A percentile compares a stretch with the other conserved stretches of the same genome.
These are phyloP conservation scores for Menidia beryllina DNA, from an alignment of 2,113 vertebrate species.

Conservation along the genomic window DNA sequence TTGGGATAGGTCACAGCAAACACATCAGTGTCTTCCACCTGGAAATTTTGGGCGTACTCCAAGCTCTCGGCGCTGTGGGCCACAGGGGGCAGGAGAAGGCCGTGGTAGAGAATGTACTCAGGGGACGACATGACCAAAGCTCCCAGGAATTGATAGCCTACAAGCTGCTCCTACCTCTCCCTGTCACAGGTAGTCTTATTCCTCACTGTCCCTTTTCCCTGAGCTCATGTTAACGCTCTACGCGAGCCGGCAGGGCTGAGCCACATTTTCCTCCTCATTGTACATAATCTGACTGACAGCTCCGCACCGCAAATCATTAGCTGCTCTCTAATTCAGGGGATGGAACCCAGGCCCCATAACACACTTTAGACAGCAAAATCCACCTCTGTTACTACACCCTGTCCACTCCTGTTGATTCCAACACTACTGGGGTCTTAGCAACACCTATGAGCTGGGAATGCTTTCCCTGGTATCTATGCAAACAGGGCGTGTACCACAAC, in stretches of 20 bases:
- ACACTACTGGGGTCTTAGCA: not conserved
- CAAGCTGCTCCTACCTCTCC: not conserved
- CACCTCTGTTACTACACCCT: too few species aligned
- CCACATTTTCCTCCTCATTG: not conserved
- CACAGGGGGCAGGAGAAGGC: slow-evolving; percentile 51
- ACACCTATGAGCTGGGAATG: too few species aligned
- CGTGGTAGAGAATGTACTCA: slow-evolving; percentile 56
- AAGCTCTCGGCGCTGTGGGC: slow-evolving; percentile 74
- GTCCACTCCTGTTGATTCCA: not conserved
- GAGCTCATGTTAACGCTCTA: slow-evolving; percentile 3
- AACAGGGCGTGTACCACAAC: not conserved
- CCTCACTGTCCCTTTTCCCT: not conserved
- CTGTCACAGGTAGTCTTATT: not conserved
- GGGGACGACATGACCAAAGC: slow-evolving; percentile 36
- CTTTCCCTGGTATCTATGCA: too few species aligned
- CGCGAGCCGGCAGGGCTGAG: not conserved
- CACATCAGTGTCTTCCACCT: slow-evolving; percentile 76
- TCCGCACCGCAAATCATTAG: not conserved
- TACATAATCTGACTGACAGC: slow-evolving; percentile 5
- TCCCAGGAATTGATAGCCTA: not conserved
- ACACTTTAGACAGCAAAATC: not conserved
- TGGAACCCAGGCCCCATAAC: not conserved
- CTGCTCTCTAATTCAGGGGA: not conserved
- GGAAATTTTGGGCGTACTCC: slow-evolving; percentile 64
- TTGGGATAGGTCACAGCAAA: slow-evolving; percentile 83